Evolutionary conservation across 2,797 vertebrate species (phyloP).

Genomic region (Alca torda): DNA sequence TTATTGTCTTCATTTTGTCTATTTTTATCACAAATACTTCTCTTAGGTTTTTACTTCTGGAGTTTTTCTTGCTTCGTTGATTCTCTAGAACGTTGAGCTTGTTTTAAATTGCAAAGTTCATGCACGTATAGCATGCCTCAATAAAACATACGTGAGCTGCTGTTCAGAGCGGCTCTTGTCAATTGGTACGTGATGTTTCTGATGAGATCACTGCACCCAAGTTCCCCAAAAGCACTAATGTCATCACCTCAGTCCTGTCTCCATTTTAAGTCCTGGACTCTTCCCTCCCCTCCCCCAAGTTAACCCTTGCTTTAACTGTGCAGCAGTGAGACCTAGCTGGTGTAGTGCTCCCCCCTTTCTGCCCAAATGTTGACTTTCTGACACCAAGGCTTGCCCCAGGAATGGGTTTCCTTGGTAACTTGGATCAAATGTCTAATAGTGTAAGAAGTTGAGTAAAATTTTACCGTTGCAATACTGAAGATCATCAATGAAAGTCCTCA

Average conservation of each 20-base stretch:
- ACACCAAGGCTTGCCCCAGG: not conserved
- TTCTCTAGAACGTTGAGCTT: not conserved
- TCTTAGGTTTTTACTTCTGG: not conserved
- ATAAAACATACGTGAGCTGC: not conserved
- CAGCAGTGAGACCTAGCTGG: not conserved
- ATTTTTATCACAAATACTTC: not conserved
- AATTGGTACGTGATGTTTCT: not conserved
- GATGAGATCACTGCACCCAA: not conserved
- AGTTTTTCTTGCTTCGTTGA: not conserved
- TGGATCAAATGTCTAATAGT: not conserved
- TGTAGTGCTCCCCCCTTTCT: fast-evolving
- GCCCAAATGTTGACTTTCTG: not conserved
- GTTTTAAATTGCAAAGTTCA: not conserved
- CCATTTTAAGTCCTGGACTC: not conserved
- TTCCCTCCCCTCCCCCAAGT: not conserved
- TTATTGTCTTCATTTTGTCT: not conserved
- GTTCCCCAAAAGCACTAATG: not conserved
- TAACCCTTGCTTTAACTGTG: not conserved
- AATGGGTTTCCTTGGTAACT: not conserved
- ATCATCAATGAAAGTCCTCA: not conserved
- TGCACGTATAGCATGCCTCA: not conserved
- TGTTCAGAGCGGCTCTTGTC: not conserved
- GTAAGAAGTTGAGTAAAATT: not conserved
- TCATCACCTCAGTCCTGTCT: not conserved
- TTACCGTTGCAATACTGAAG: not conserved